phyloP scores from a whole-genome alignment of 2,888 invertebrate genomes.

The Timema cristinae region DNA sequence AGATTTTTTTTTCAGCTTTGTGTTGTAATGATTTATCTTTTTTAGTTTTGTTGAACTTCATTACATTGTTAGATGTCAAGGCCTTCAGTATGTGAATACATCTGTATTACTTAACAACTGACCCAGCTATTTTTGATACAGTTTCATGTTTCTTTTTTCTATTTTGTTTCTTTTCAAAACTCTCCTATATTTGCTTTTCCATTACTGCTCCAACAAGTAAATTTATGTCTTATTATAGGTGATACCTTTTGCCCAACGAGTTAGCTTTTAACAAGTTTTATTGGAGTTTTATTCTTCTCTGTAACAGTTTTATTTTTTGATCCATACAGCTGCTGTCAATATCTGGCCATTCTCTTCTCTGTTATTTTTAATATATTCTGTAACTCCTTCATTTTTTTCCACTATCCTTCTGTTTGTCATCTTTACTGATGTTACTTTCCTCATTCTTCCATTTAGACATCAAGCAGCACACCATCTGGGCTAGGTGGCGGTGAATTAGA shows the following conservation, averaged over 20 bases:
- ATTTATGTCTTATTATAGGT: too few species aligned
- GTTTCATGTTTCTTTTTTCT: background rate
- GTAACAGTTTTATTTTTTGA: background rate
- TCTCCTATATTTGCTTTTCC: background rate
- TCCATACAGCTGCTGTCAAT: background rate
- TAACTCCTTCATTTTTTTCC: background rate
- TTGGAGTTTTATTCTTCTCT: background rate
- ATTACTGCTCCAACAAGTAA: background rate
- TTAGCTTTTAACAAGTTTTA: background rate
- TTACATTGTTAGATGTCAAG: background rate
- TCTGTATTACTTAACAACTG: background rate
- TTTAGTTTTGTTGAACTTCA: background rate
- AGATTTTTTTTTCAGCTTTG: background rate
- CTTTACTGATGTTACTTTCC: background rate
- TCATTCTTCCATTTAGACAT: background rate
- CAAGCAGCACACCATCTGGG: background rate
- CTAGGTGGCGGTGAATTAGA: background rate
- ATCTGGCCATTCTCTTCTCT: background rate
- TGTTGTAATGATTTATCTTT: background rate
- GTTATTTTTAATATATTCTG: slow-evolving; percentile 2
- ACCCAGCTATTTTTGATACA: background rate
- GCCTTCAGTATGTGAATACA: too few species aligned
- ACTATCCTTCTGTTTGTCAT: background rate
- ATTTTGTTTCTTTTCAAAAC: background rate
- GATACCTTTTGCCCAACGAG: too few species aligned